Base-by-base conservation (phyloP, 1,140 invertebrate genomes). In the Drosophila lacertosa region DNA sequence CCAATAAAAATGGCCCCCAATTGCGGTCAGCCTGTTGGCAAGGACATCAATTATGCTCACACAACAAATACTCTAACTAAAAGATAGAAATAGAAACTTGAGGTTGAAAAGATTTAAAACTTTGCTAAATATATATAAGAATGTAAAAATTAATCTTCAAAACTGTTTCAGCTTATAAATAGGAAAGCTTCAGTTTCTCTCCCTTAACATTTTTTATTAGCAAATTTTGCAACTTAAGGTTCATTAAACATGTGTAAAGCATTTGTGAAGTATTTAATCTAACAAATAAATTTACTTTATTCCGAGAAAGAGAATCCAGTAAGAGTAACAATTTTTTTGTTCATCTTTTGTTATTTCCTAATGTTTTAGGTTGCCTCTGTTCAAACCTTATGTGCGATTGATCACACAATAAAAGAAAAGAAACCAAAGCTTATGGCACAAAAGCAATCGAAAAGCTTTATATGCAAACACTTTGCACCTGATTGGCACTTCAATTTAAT, bases 1-100 rank as follows among this genome's bases (percentile, higher is more conserved):
- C 64, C 65, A 77, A 88, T 88, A 71, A 77, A 86, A 74, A 51
- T 67, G 62, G 60, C 47, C 62, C 45, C 50, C 64, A 77, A 74
- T 59, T 70, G 71, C 45, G 53, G 51, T 42, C 16, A 32, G 24
- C 0, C 24, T n/a, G 7, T 44, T 60, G 55, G 0, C 6, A 5
- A 13, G 5, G 9, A 7, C 44, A 22, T 26, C 4, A 50, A 11
- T 10, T 24, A 13, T 29, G 15, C 16, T 15, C n/a, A 11, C 9
- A 16, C 33, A 22, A 18, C 4, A 33, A 54, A 18, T 40, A 10
- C 47, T 11, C 35, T 39, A 26, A 26, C 9, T 2, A 4, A 7
- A 18, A 22, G 15, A 4, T 0, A 6, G 0, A 51, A 24, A 4
- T 0, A 6, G 0, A 51, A 4, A 7, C 18, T 5, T 4, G 1